Conservation (phyloP, 2,797 vertebrate genomes). For the Vireo griseus region DNA sequence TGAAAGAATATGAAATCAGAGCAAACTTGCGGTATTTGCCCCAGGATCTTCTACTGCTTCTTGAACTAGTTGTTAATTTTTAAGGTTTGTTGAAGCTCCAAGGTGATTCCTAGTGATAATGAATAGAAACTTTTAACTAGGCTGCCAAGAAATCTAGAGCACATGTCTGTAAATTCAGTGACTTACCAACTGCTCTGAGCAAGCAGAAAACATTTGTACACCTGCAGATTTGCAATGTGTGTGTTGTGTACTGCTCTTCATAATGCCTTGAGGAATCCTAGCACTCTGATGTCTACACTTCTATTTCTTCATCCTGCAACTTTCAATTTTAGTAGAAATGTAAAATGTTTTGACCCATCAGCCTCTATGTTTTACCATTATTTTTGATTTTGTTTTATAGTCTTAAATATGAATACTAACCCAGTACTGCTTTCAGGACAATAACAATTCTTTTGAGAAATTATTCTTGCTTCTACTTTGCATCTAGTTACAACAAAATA, state of each 20-base stretch:
- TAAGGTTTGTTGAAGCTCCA: neutral
- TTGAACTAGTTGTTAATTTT: neutral
- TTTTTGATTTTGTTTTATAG: neutral
- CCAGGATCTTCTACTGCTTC: neutral
- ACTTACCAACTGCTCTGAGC: neutral
- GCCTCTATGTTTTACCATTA: neutral
- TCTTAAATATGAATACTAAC: neutral
- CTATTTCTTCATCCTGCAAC: neutral
- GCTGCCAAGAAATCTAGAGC: neutral
- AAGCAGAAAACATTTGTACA: neutral
- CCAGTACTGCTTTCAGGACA: neutral
- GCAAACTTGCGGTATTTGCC: accelerated
- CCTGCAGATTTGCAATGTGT: neutral
- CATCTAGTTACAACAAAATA: neutral
- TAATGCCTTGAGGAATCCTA: neutral
- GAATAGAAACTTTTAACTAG: neutral
- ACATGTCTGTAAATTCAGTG: neutral
- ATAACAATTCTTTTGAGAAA: neutral
- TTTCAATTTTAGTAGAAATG: neutral
- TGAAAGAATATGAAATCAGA: neutral
- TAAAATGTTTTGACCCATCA: neutral
- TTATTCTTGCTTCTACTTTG: neutral
- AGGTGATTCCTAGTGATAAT: neutral
- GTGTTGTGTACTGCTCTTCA: neutral
- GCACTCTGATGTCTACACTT: neutral